Evolutionary conservation across 2,113 vertebrate genomes (phyloP), one percentile per base, ranked within the genome.

Genomic region (Chelonoidis abingdonii): DNA sequence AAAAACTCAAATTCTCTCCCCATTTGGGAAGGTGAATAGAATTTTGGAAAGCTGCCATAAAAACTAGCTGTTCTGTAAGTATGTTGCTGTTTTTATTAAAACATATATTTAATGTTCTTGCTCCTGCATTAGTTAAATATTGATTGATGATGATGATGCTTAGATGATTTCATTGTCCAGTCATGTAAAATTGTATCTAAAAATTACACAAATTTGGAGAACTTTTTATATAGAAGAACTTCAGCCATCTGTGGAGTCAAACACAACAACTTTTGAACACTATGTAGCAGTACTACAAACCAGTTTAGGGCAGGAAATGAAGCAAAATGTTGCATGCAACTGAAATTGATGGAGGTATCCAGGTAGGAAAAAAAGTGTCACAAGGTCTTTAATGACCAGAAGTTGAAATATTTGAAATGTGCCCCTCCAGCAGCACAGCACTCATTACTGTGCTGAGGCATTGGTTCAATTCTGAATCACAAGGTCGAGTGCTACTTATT

Each of bases 101-200:
- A 89, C n/a, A 0, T 84, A 13, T 27, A 44, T 27, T 7, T 25
- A 44, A 25, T 44, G 24, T 75, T 2, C 93, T 69, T 93, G 91
- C 93, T 91, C 93, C 82, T 53, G 81, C 1, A 0, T 80, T 86
- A 95, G 95, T 89, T 65, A 62, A 3, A 82, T 21, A 47, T 95
- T 86, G 95, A 92, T 94, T 93, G 80, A 90, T 38, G 84, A 85
- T 69, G 85, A 65, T 65, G 86, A 62, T 38, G 5, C 31, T 35
- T 9, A 38, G 50, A 83, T 49, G 84, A 62, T 92, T 8, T 47
- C 54, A 10, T 80, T 83, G 88, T 50, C 0, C 22, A 47, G 0
- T 1, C 10, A 90, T 65, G 50, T 88, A 4, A 11, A 91, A 4
- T 21, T 6, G 4, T 29, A 21, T 5, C 0, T 5, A 4, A 24